Evolutionary conservation across 2,113 vertebrate genomes (phyloP), one percentile per base, ranked within the genome.

Genomic region (Brachypteracias leptosomus): DNA sequence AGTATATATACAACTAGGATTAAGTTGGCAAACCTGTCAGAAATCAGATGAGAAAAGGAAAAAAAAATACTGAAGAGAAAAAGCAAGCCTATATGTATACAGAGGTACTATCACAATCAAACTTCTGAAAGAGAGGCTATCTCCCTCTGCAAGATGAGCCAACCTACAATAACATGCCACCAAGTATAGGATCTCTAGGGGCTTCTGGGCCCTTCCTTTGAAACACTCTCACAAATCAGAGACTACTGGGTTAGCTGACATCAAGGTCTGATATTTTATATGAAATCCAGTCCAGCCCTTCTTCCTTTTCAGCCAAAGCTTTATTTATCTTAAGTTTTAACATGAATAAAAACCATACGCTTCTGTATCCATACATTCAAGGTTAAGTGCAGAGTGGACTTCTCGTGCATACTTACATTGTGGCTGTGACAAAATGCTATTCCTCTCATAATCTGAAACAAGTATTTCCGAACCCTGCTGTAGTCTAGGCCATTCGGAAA

Each of bases 381-480:
- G 44, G 38, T 36, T 20, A 72, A 40, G 29, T 24, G 40, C 87
- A 44, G 47, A 66, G 22, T 36, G 13, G 29, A 29, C 9, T 58
- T 7, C 31, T 54, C 18, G 14, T 16, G 29, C 36, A 55, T 94
- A 98, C 98, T 98, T 97, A 99, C 99, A 28, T 98, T 98, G 54
- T 99, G 98, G 85, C 98, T 98, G 94, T 99, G 99, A 93, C 99
- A 99, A 97, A 99, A 99, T 16, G 97, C 97, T 51, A 98, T 96
- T 74, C 98, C 99, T 85, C 97, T 98, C 78, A 99, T 97, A 82
- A 99, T 98, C 97, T 99, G 99, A 96, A 98, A 99, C 16, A 99
- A 96, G 94, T 99, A 98, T 46, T 97, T 98, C 35, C 97, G 96
- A 90, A 98, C 97, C 73, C 96, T 97, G 70, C 85, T 94, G 31